These are phyloP conservation scores for Neoaliturus tenellus DNA, from an alignment of 2,888 invertebrate genomes.

Conservation along the genomic window DNA sequence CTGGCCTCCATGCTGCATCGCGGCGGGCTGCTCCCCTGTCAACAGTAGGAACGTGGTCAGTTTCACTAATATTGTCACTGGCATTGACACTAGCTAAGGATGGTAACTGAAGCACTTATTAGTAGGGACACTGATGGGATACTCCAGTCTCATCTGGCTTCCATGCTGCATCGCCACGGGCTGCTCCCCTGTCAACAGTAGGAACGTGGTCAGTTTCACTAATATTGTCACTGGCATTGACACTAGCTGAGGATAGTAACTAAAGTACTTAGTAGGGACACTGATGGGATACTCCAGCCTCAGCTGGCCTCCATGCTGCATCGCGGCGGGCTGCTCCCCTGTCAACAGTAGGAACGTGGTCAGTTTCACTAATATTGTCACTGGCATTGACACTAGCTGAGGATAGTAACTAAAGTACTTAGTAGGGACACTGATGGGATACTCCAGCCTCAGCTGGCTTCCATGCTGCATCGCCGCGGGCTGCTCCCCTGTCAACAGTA, in stretches of 20 bases:
- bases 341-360: neutral
- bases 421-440: conserved; percentile 83
- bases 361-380: conserved; percentile 68
- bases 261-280: conserved; percentile 81
- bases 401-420: conserved; percentile 78
- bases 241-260: conserved; percentile 72
- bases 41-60: conserved; percentile 42
- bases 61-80: conserved; percentile 73
- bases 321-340: conserved; percentile 90
- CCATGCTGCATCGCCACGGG: conserved; percentile 93
- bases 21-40: conserved; percentile 87
- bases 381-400: conserved; percentile 60
- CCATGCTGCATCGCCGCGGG: conserved; percentile 93
- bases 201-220: neutral
- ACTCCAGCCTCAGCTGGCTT: conserved; percentile 81
- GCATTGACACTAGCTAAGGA: conserved; percentile 66
- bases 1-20: conserved; percentile 89
- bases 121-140: conserved; percentile 83
- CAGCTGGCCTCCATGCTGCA: conserved; percentile 87
- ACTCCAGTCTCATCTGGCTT: conserved; percentile 81
- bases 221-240: neutral
- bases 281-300: conserved; percentile 83
- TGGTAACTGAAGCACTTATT: conserved; percentile 79
- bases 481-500: conserved; percentile 89
- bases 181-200: conserved; percentile 82